Conservation (phyloP, 2,113 vertebrate species). For the Nanorana parkeri region DNA sequence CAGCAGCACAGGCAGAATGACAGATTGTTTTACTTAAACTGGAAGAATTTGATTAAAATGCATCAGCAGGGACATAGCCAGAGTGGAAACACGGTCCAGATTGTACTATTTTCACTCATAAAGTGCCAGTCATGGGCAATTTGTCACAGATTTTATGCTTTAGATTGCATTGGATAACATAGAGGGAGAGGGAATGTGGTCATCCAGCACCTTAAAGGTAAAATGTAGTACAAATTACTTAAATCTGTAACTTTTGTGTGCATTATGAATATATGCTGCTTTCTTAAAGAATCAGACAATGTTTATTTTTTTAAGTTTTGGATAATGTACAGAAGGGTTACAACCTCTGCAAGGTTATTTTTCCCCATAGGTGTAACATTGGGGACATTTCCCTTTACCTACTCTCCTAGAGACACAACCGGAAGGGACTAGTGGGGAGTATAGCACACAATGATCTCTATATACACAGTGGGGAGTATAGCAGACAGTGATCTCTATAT, state of each 20-base stretch:
- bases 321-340: too few species aligned
- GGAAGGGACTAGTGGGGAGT: too few species aligned
- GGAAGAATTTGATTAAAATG: conserved; percentile 57
- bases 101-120: conserved; percentile 47
- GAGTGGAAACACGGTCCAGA: conserved; percentile 19
- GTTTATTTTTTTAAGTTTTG: too few species aligned
- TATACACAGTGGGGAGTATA: too few species aligned
- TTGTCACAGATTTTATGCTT: conserved; percentile 28
- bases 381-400: too few species aligned
- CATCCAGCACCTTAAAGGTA: background rate
- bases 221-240: background rate
- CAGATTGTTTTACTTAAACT: conserved; percentile 58
- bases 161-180: conserved; percentile 6
- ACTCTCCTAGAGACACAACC: too few species aligned
- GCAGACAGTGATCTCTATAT: too few species aligned
- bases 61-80: conserved; percentile 50
- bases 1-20: conserved; percentile 48
- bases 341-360: too few species aligned
- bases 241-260: background rate
- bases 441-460: too few species aligned
- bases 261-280: background rate
- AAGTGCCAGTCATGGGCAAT: conserved; percentile 24
- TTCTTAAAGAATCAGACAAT: too few species aligned
- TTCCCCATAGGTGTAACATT: too few species aligned
- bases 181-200: background rate